A percentile compares a stretch with the other conserved stretches of the same genome.
These are phyloP conservation scores for Argya squamiceps DNA, from an alignment of 2,797 vertebrate species.

Conservation along the genomic window DNA sequence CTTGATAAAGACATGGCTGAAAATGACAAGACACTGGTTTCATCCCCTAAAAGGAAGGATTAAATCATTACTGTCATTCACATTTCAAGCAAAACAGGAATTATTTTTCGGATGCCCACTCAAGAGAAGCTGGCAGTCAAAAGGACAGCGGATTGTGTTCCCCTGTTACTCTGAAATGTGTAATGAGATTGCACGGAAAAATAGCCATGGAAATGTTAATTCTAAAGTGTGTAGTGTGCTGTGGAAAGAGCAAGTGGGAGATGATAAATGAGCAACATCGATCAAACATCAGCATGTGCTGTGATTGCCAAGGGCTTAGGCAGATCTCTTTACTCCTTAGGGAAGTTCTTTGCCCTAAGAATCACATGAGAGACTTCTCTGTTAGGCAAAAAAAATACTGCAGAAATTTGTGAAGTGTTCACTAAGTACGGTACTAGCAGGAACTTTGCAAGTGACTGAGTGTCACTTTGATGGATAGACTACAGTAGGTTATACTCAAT, in stretches of 20 bases:
- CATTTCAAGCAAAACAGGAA: background rate
- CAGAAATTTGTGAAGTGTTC: slow-evolving; percentile 6
- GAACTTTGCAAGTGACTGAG: background rate
- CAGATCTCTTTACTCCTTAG: background rate
- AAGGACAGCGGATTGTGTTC: background rate
- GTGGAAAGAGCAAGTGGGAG: background rate
- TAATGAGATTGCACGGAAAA: background rate
- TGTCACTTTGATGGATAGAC: slow-evolving; percentile 55
- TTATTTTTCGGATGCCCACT: background rate
- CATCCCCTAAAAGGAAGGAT: background rate
- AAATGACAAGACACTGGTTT: background rate
- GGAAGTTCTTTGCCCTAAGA: background rate
- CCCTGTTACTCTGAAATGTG: background rate
- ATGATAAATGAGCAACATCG: background rate
- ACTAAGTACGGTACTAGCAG: background rate
- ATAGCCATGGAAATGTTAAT: background rate
- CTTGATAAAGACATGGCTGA: background rate
- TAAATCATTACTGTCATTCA: background rate
- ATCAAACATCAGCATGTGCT: background rate
- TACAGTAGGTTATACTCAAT: slow-evolving; percentile 7
- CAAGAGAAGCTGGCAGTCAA: background rate
- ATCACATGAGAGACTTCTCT: background rate
- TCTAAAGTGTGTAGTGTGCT: background rate
- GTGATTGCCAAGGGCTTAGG: background rate
- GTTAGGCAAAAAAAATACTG: background rate